Evolutionary conservation across 2,113 vertebrate genomes (phyloP), one percentile per base, ranked within the genome.

Genomic region (Phoxinus phoxinus): DNA sequence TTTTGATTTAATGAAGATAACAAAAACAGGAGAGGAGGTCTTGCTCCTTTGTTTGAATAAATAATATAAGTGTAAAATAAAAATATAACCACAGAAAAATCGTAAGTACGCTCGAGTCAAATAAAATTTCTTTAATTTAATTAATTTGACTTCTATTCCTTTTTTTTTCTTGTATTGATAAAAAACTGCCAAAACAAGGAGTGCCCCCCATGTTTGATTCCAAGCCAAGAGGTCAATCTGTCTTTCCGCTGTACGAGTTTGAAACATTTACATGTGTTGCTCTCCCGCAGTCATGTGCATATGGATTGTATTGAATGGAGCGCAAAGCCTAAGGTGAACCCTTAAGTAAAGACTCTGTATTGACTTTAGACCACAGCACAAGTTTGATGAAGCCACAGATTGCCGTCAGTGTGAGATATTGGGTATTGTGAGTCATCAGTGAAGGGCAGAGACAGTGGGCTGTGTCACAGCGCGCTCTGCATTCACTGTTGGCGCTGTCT

Each of bases 351-450:
- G 46, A 30, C 73, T 75, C 44, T 75, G 7, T 19, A 27, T 51
- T 58, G 76, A 21, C 30, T 37, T 37, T 12, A 25, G 78, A 63
- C 25, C 13, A 11, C 73, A 17, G 6, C 2, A 0, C 6, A 8
- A 63, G 78, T 27, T 67, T 48, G n/a, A 63, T 65, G 37, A 46
- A 46, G 25, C 41, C 13, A 25, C n/a, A 77, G 30, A 37, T 51
- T 67, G 17, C 17, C 15, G 10, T 25, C 79, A 9, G 61, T 69
- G 79, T 51, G 37, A 32, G 59, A 12, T 21, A 30, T 69, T 51
- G 79, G 79, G 44, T 10, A 81, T 51, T 81, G n/a, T 67, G 79
- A 81, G 79, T 67, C 79, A 81, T 81, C 79, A 32, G 44, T 67
- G 44, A 30, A 21, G n/a, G 44, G 10, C 44, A 48, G 73, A 75